Base-by-base conservation (phyloP, 2,113 vertebrate species). In the Oreochromis aureus region DNA sequence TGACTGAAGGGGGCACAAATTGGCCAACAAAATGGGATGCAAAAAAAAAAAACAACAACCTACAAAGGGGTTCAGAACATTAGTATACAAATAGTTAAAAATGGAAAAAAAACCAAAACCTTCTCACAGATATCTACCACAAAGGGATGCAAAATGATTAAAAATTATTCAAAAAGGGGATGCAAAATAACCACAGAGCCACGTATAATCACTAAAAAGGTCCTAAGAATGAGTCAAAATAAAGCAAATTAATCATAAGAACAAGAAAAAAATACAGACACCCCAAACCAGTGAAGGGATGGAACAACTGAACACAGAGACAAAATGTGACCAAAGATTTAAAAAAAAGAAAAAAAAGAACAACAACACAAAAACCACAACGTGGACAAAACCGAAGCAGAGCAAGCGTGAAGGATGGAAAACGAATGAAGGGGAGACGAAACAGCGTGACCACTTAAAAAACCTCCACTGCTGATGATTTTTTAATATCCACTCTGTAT, bases 91-190 rank as follows among this genome's bases (percentile, higher is more conserved):
- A 61, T 61, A 32, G 27, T 61, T 61, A 32, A 61, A 61, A 61
- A 32, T 61, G 8, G 2, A 59, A 58, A 15, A 56, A 0, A 18
- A 4, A 4, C 3, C 24, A 4, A 0, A 3, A 0, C 2, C 10
- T 34, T 8, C 58, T 61, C 58, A 19, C 8, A 34, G 58, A 9
- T 61, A 2, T 61, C 34, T 16, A 39, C 0, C 61, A 5, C 34
- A 7, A 10, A 44, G 34, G n/a, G 39, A 71, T 39, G 12, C 39
- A 44, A 51, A 51, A 41, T 41, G 44, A 46, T 6, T 46, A 15
- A 46, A 46, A 11, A 41, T 41, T 1, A 11, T 5, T 41, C 11
- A 41, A 5, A 41, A 41, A 41, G 41, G 41, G 41, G 5, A 36
- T 9, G 48, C 48, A 15, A 69, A 41, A 41, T 22, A 16, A 71